A percentile compares a stretch with the other conserved stretches of the same genome.
Conservation (phyloP, 2,888 invertebrate genomes). For the Drosophila lacicola region DNA sequence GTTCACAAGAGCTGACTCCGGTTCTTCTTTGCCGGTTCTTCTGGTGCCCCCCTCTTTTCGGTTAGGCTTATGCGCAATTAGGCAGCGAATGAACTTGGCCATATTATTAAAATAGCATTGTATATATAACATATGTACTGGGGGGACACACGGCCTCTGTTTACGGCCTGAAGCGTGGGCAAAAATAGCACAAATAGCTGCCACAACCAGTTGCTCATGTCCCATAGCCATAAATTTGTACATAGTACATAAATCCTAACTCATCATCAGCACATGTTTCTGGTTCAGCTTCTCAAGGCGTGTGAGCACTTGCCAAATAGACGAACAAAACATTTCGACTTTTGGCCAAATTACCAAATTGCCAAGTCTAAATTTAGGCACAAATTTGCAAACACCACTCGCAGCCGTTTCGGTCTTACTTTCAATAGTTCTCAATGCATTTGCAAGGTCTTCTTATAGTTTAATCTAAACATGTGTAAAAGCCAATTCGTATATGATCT, state of each 20-base stretch:
- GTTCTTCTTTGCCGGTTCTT: neutral
- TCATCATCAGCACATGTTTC: conserved; percentile 45
- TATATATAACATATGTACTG: conserved; percentile 3
- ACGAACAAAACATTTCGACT: conserved; percentile 16
- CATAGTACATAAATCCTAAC: conserved; percentile 13
- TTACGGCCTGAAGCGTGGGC: conserved; percentile 23
- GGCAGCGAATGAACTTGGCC: conserved; percentile 60
- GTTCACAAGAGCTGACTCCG: conserved; percentile 12
- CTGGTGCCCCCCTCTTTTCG: conserved; percentile 2
- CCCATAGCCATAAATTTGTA: conserved; percentile 19
- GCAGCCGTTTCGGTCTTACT: conserved; percentile 43
- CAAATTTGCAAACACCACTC: conserved; percentile 23
- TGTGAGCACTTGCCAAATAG: conserved; percentile 27
- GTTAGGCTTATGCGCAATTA: conserved; percentile 57
- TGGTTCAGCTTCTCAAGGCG: conserved; percentile 14
- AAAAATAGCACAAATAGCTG: conserved; percentile 36
- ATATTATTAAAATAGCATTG: conserved; percentile 50
- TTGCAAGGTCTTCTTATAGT: conserved; percentile 40
- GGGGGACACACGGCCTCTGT: conserved; percentile 27
- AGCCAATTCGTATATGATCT: neutral
- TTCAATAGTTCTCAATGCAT: conserved; percentile 28
- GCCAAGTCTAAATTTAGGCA: conserved; percentile 11
- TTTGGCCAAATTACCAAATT: conserved; percentile 17
- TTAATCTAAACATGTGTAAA: conserved; percentile 30
- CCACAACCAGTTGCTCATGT: conserved; percentile 22